Conservation (phyloP, 2,888 invertebrate genomes). For the Ornithoptera priamus region DNA sequence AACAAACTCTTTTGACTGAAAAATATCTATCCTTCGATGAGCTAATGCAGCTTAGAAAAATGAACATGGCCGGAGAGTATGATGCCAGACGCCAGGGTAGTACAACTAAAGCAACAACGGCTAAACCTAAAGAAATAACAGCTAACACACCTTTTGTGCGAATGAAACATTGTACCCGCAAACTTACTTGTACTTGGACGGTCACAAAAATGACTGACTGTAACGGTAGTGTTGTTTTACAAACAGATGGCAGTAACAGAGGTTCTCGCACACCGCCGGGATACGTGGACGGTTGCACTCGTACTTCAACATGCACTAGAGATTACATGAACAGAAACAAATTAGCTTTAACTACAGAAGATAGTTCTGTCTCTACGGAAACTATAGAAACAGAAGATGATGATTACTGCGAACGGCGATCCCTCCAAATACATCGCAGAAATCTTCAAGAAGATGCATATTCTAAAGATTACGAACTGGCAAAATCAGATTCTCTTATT, state of each 20-base stretch:
- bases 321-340: slow-evolving; percentile 64
- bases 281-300: slow-evolving; percentile 68
- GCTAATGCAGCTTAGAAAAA: slow-evolving; percentile 64
- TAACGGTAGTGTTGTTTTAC: slow-evolving; percentile 42
- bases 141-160: slow-evolving; percentile 55
- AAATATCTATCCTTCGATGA: slow-evolving; percentile 73
- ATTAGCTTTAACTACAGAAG: slow-evolving; percentile 43
- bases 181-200: slow-evolving; percentile 72
- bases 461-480: slow-evolving; percentile 11
- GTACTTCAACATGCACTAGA: slow-evolving; percentile 71
- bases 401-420: slow-evolving; percentile 69
- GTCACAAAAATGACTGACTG: slow-evolving; percentile 45
- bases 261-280: slow-evolving; percentile 65
- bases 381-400: slow-evolving; percentile 46
- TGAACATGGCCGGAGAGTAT: slow-evolving; percentile 39
- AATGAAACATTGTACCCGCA: slow-evolving; percentile 63
- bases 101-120: slow-evolving; percentile 19
- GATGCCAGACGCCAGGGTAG: slow-evolving; percentile 43
- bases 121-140: slow-evolving; percentile 44
- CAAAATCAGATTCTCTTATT: not conserved
- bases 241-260: slow-evolving; percentile 34
- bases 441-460: slow-evolving; percentile 39
- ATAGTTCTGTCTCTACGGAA: slow-evolving; percentile 19
- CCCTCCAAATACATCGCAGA: slow-evolving; percentile 53
- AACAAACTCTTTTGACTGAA: slow-evolving; percentile 50